A percentile compares a stretch with the other conserved stretches of the same genome.
phyloP scores from a whole-genome alignment of 1,140 invertebrate species.

The Hylaeus volcanicus region DNA sequence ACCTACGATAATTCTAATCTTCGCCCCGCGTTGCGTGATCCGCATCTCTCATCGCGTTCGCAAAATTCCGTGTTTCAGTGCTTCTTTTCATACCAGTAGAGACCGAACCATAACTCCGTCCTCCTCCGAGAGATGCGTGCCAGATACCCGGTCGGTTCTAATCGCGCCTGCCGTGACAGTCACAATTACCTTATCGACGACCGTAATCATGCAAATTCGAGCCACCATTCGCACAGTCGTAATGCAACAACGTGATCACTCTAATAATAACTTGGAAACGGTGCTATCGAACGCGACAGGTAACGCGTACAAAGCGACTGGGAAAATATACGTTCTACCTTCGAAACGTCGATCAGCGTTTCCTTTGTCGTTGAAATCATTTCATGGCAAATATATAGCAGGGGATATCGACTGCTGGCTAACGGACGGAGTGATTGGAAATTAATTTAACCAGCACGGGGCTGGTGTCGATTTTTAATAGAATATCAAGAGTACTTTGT shows the following conservation, averaged over 20 bases:
- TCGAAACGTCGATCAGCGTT: no score
- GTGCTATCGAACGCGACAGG: no score
- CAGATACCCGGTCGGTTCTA: not conserved
- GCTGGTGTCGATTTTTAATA: no score
- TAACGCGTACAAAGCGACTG: not conserved
- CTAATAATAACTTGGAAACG: not conserved
- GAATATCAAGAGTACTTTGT: no score
- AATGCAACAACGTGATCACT: not conserved
- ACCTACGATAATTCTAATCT: constrained; percentile 2
- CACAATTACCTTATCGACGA: constrained; percentile 15
- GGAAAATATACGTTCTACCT: not conserved
- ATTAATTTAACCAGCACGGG: no score
- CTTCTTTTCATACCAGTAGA: not conserved
- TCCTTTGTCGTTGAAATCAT: no score
- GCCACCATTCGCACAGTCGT: not conserved
- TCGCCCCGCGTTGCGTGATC: constrained; percentile 1
- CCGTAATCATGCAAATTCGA: constrained; percentile 17
- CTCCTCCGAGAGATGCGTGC: not conserved
- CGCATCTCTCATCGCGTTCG: not conserved
- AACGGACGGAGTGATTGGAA: no score
- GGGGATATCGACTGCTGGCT: no score
- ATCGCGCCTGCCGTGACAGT: not conserved
- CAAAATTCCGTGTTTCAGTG: not conserved
- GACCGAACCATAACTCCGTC: not conserved
- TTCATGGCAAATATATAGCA: no score